Conservation (phyloP, 2,888 invertebrate species). For the Cataglyphis albicans region DNA sequence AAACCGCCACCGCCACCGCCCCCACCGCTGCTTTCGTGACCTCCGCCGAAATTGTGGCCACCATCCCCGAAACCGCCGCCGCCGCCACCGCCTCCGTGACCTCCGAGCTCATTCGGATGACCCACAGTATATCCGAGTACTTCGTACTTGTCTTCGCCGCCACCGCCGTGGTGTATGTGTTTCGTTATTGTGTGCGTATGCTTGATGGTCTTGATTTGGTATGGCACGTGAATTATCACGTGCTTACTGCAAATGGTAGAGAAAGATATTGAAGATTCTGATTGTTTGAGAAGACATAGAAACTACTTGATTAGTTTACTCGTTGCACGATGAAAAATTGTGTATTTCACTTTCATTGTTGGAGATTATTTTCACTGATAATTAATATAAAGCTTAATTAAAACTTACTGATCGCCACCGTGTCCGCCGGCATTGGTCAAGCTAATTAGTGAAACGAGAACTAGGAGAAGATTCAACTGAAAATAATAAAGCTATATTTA, state of each 20-base stretch:
- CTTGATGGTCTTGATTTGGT: constrained; percentile 92
- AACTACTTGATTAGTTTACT: neutral
- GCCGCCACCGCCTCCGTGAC: constrained; percentile 81
- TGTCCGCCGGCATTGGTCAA: constrained; percentile 68
- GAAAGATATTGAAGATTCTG: neutral
- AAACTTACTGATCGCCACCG: constrained; percentile 76
- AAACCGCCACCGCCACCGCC: constrained; percentile 62
- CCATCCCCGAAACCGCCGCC: constrained; percentile 70
- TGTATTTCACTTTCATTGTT: neutral
- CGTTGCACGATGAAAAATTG: neutral
- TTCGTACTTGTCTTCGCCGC: constrained; percentile 89
- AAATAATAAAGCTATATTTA: constrained; percentile 40
- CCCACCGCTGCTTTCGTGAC: constrained; percentile 60
- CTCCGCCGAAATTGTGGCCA: constrained; percentile 66
- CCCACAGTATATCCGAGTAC: constrained; percentile 90
- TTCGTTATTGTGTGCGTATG: constrained; percentile 93
- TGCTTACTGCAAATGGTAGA: constrained; percentile 86
- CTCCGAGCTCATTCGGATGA: constrained; percentile 86
- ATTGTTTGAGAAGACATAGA: neutral
- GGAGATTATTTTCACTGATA: neutral
- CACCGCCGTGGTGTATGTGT: constrained; percentile 89
- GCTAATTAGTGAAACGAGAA: constrained; percentile 58
- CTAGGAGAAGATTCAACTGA: constrained; percentile 65
- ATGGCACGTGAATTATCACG: constrained; percentile 92
- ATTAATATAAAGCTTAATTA: neutral